Conservation (phyloP, 1,140 invertebrate species). For the Penaeus vannamei region DNA sequence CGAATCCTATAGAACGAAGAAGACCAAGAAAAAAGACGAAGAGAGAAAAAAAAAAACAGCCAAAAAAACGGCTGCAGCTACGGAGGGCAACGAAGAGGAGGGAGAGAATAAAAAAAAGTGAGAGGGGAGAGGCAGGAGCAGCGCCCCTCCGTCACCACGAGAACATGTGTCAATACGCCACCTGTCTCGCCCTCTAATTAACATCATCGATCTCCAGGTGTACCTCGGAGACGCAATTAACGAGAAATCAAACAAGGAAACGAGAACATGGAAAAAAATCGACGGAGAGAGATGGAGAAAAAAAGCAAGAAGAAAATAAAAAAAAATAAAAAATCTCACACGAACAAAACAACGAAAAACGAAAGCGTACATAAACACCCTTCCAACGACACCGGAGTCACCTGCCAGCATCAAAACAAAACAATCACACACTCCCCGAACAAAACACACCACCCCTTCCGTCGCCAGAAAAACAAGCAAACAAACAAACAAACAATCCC, state of each 20-base stretch:
- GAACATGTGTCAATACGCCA: no score
- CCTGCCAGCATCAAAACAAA: background rate
- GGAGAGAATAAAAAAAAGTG: no score
- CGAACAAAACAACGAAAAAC: background rate
- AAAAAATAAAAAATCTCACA: background rate
- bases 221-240: no score
- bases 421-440: background rate
- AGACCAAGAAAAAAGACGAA: background rate
- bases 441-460: background rate
- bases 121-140: no score
- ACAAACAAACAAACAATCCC: background rate
- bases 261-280: background rate
- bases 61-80: no score
- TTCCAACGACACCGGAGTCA: background rate
- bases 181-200: no score
- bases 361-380: background rate
- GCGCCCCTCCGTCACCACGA: no score
- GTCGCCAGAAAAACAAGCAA: background rate
- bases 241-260: background rate
- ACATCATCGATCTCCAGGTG: no score
- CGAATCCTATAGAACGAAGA: background rate
- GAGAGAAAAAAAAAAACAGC: background rate
- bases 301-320: background rate
- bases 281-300: background rate
- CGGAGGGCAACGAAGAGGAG: no score